Base-by-base conservation (phyloP, 2,888 invertebrate genomes). In the Muscina levida region DNA sequence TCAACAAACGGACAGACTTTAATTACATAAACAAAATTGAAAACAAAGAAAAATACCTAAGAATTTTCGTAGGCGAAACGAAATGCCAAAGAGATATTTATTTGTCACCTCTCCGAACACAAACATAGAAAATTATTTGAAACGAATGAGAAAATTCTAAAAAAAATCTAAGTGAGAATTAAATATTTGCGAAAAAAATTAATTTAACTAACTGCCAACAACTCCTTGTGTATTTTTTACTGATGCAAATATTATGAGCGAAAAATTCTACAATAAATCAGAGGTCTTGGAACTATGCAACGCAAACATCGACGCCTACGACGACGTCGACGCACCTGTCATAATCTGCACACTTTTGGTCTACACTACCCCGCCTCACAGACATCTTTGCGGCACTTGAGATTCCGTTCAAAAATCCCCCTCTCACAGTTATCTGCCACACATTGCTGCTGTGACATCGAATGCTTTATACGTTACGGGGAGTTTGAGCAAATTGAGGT, bases 401-500 rank as follows among this genome's bases (percentile, higher is more conserved):
- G 46, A 10, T 19, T 74, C 48, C 15, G 24, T 15, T 15, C 4
- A 1, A 72, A 68, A 46, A 56, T 56, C 10, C n/a, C 42, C 51
- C 24, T 24, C 10, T 53, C 17, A n/a, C 31, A 3, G 31, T 31
- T 8, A 5, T 31, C 31, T 8, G 8, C n/a, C 1, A 24, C 1
- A 24, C 80, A 84, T 39, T 31, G 8, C 8, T 82, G 73, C 75
- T 82, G 82, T 75, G 83, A 84, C 59, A 76, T 85, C 68, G 80
- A 74, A 19, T 85, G 85, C 75, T 77, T 76, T 77, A 74, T 83
- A 65, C 79, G 80, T 72, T 83, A 82, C 53, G 84, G 83, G 67
- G 80, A 83, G 74, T 84, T 82, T 72, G 82, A 84, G 24, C 83
- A 81, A 74, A 81, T 84, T 68, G 83, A 84, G 66, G 83, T 85